Base-by-base conservation (phyloP, 2,797 vertebrate species). In the Cirrhinus molitorella region DNA sequence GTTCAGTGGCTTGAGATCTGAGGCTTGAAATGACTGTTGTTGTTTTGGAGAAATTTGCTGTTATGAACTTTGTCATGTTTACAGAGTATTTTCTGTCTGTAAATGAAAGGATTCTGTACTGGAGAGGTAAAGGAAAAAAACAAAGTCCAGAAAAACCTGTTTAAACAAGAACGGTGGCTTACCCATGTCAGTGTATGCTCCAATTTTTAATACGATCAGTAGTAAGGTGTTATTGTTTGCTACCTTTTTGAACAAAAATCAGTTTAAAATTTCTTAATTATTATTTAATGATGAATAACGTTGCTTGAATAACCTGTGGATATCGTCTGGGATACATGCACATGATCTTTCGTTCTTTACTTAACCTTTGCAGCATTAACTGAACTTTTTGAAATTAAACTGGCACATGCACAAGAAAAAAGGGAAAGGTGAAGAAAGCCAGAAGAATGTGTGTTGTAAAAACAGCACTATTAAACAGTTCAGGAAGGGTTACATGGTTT, bases 41-140 rank as follows among this genome's bases (percentile, higher is more conserved):
- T 70, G 31, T 59, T 59, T 40, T 40, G 31, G 5, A 40, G n/a
- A 23, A 37, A 8, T 57, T 81, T 80, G 79, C 79, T 82, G 87
- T 84, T 83, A 83, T 79, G 53, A 83, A 81, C 89, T 91, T 91
- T 90, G 23, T 66, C 87, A 78, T 92, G 89, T 94, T 93, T 89
- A 88, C 88, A 75, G 53, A 61, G 85, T 84, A 83, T 70, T 70
- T 84, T 65, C 82, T 57, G 85, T 88, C 47, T 55, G 25, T 80
- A 80, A 65, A 23, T 28, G 25, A 83, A 75, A 87, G 80, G 89
- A 88, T 89, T 91, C 45, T 79, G 80, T 83, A 67, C 66, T 79
- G 17, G 1, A 77, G 73, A 77, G 63, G 86, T 86, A 88, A 43
- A 78, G 76, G 82, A 86, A 85, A 89, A 90, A 80, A 89, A 88